Conservation (phyloP, 2,797 vertebrate genomes). For the Loris lydekkerianus region DNA sequence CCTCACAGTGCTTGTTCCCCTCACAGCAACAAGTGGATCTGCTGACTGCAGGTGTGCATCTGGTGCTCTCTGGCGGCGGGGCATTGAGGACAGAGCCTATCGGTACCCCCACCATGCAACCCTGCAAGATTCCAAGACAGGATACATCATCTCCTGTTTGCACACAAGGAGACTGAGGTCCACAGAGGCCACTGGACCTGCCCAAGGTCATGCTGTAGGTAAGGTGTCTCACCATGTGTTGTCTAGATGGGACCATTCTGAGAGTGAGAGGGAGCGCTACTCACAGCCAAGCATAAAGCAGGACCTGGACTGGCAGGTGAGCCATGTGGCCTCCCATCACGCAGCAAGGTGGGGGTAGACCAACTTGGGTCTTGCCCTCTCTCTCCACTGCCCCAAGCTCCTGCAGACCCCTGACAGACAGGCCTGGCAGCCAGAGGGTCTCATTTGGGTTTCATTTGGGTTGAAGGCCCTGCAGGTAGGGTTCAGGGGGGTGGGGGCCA, state of each 20-base stretch:
- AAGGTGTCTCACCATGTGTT: no score
- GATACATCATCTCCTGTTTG: neutral
- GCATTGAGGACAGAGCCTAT: rapidly evolving
- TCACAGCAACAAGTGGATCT: rapidly evolving
- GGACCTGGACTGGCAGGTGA: neutral
- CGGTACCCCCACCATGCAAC: no score
- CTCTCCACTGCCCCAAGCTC: neutral
- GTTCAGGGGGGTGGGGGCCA: neutral
- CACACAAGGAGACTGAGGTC: neutral
- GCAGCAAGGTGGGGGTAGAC: rapidly evolving
- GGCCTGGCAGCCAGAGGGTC: neutral
- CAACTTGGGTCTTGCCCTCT: rapidly evolving
- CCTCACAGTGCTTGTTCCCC: rapidly evolving
- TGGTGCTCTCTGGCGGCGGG: neutral
- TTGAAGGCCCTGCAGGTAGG: neutral
- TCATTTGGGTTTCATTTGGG: neutral
- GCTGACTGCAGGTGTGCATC: neutral
- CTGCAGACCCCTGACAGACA: rapidly evolving
- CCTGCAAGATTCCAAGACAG: neutral
- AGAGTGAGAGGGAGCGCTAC: rapidly evolving
- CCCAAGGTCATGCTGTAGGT: neutral
- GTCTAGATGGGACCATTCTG: neutral
- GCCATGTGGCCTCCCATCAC: rapidly evolving
- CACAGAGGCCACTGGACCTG: neutral
- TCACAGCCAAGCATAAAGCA: rapidly evolving